Percentiles rank a stretch among this genome's conserved stretches.
phyloP scores from a whole-genome alignment of 2,797 vertebrate genomes.

The Myiotriccus ornatus region DNA sequence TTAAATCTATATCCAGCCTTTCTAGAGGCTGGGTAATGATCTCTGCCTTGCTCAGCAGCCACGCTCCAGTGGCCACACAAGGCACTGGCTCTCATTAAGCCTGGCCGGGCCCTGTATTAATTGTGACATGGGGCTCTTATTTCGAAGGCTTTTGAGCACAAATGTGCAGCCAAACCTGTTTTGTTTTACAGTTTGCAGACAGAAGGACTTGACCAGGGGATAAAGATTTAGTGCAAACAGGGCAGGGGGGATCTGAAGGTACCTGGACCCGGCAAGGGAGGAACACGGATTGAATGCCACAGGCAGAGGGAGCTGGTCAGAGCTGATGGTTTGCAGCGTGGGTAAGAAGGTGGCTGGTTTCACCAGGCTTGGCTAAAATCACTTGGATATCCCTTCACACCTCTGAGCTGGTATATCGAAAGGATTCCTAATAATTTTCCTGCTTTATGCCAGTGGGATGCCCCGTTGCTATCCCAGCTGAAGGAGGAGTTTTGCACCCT shows the following conservation, averaged over 20 bases:
- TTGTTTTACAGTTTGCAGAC: constrained; percentile 5
- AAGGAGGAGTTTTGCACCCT: not conserved
- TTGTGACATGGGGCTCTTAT: not conserved
- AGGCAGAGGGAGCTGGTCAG: not conserved
- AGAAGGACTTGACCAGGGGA: not conserved
- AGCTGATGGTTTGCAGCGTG: not conserved
- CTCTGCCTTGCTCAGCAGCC: not conserved
- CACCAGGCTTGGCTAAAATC: not conserved
- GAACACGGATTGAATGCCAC: not conserved
- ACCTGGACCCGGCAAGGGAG: not conserved
- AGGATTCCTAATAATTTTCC: not conserved
- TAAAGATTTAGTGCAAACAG: not conserved
- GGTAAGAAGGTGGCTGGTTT: not conserved
- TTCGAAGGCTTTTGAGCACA: not conserved
- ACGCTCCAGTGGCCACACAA: constrained; percentile 11
- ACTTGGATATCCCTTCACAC: not conserved
- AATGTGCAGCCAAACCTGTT: not conserved
- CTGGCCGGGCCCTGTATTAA: not conserved
- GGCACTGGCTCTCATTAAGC: constrained; percentile 10
- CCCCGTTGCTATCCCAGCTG: not conserved
- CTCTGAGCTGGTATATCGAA: not conserved
- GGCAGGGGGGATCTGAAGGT: not conserved
- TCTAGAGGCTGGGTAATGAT: not conserved
- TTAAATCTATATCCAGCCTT: constrained; percentile 59
- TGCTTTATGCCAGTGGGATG: rapidly evolving